Evolutionary conservation across 1,140 invertebrate genomes (phyloP).

Genomic region (Drosophila erecta): DNA sequence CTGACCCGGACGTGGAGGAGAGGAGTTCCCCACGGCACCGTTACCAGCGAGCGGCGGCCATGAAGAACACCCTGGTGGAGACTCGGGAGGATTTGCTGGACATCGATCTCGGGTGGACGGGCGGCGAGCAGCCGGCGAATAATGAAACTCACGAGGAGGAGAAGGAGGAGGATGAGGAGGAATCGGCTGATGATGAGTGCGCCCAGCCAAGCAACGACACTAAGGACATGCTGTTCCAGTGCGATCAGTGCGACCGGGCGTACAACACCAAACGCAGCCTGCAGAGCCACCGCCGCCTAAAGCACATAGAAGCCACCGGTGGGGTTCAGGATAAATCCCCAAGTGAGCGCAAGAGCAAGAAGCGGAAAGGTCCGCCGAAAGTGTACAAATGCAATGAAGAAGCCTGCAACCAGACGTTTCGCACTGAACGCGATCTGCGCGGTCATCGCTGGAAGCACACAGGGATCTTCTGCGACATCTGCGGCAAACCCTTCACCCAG

Average conservation of each 20-base stretch:
- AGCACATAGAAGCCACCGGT: conserved; percentile 37
- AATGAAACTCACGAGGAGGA: neutral
- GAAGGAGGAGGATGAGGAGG: conserved; percentile 2
- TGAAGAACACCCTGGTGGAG: conserved; percentile 28
- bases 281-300: conserved; percentile 61
- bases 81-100: conserved; percentile 28
- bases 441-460: conserved; percentile 78
- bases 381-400: conserved; percentile 56
- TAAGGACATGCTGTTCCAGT: conserved; percentile 71
- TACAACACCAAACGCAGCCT: conserved; percentile 73
- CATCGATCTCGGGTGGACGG: conserved; percentile 21
- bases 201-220: conserved; percentile 14
- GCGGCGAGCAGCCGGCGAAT: neutral
- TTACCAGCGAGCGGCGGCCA: conserved; percentile 10
- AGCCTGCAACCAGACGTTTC: conserved; percentile 67
- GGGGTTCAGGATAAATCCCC: neutral
- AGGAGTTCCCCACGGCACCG: neutral
- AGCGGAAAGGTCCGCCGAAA: conserved; percentile 42
- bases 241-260: conserved; percentile 65
- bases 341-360: conserved; percentile 11
- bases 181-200: conserved; percentile 4
- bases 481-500: conserved; percentile 74
- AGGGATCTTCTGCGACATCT: conserved; percentile 78
- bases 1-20: conserved; percentile 10
- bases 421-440: conserved; percentile 65